Percentiles rank a stretch among this genome's conserved stretches.
Evolutionary conservation across 2,113 vertebrate genomes (phyloP).

Genomic region (Eudyptes chrysolophus): DNA sequence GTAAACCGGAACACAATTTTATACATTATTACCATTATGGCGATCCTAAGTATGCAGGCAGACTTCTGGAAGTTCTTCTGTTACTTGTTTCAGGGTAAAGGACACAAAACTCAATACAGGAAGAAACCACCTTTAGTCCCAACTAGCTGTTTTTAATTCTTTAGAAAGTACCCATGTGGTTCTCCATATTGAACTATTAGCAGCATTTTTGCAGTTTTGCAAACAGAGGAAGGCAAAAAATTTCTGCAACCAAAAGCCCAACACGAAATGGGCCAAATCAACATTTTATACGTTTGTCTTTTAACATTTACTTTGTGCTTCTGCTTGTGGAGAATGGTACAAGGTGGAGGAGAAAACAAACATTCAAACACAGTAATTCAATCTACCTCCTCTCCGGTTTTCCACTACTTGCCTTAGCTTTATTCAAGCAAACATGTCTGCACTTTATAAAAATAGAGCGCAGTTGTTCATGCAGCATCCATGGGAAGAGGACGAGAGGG

Average conservation of each 20-base stretch:
- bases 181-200: not conserved
- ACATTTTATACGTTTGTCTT: not conserved
- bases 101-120: not conserved
- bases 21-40: not conserved
- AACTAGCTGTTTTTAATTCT: not conserved
- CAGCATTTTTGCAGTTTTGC: not conserved
- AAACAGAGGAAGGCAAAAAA: not conserved
- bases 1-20: conserved; percentile 34
- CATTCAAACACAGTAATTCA: conserved; percentile 16
- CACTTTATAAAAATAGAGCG: conserved; percentile 60
- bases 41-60: not conserved
- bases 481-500: not conserved
- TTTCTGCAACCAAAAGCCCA: not conserved
- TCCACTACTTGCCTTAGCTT: conserved; percentile 22
- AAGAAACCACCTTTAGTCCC: not conserved
- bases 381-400: conserved; percentile 32
- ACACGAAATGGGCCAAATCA: not conserved
- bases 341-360: conserved; percentile 28
- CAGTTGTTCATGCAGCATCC: conserved; percentile 51
- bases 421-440: conserved; percentile 37
- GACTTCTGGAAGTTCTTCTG: conserved; percentile 17
- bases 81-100: conserved; percentile 15
- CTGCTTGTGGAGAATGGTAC: not conserved
- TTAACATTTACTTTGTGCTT: not conserved
- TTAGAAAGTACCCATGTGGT: not conserved